Conservation (phyloP, 2,113 vertebrate genomes). For the Coptodon rendalli region DNA sequence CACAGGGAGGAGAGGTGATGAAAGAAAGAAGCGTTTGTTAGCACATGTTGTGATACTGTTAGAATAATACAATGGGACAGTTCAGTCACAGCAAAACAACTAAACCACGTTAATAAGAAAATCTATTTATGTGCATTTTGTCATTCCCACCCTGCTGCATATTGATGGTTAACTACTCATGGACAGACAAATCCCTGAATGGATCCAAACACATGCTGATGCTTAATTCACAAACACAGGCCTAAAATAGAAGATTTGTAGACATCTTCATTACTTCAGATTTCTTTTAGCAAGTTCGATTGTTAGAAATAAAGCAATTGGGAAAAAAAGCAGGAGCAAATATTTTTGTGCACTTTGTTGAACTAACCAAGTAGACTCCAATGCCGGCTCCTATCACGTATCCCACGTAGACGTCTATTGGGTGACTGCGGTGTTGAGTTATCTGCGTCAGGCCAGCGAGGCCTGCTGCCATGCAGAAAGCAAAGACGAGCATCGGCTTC, state of each 20-base stretch:
- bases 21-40: constrained; percentile 31
- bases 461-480: constrained; percentile 87
- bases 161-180: neutral
- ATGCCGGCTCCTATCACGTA: constrained; percentile 91
- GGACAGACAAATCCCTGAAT: constrained; percentile 1
- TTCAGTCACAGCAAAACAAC: constrained; percentile 11
- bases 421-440: constrained; percentile 94
- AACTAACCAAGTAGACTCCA: constrained; percentile 91
- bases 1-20: constrained; percentile 21
- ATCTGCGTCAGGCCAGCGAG: constrained; percentile 92
- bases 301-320: neutral
- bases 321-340: neutral
- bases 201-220: neutral
- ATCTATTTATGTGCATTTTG: neutral
- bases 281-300: neutral
- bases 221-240: neutral
- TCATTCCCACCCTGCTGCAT: neutral
- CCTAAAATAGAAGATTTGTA: neutral
- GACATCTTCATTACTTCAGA: neutral
- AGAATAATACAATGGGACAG: constrained; percentile 22
- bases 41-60: constrained; percentile 20
- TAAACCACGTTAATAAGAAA: neutral
- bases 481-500: constrained; percentile 90
- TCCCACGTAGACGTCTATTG: constrained; percentile 88
- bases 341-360: neutral